phyloP scores from a whole-genome alignment of 2,888 invertebrate genomes.

The Drosophila austrosaltans region DNA sequence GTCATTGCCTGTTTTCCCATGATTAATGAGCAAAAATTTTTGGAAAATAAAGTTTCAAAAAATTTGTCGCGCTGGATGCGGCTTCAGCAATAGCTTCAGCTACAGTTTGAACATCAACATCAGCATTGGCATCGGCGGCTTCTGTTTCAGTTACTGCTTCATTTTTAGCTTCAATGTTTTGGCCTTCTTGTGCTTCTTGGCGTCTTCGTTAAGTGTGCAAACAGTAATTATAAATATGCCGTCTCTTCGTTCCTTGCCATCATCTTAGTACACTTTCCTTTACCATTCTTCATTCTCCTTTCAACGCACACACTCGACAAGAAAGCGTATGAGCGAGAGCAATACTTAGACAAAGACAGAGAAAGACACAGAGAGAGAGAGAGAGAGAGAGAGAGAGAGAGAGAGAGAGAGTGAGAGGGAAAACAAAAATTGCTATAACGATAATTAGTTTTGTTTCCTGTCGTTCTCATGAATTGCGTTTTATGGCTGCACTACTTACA shows the following conservation, averaged over 20 bases:
- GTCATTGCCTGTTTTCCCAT: constrained; percentile 42
- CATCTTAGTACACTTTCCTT: constrained; percentile 17
- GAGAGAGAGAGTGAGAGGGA: too few species aligned
- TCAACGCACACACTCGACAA: constrained; percentile 8
- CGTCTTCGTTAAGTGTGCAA: constrained; percentile 70
- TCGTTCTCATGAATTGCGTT: constrained; percentile 53
- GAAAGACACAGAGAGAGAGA: constrained; percentile 10
- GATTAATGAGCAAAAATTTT: constrained; percentile 68
- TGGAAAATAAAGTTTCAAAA: constrained; percentile 66
- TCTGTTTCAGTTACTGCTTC: constrained; percentile 10
- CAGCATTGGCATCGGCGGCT: constrained; percentile 20
- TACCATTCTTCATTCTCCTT: background rate
- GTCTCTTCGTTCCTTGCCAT: constrained; percentile 17
- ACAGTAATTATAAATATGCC: constrained; percentile 73
- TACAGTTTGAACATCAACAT: constrained; percentile 19
- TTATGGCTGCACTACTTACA: constrained; percentile 32
- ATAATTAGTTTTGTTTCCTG: constrained; percentile 73
- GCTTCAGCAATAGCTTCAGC: constrained; percentile 15
- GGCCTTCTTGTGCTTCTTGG: constrained; percentile 29
- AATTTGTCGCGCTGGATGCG: constrained; percentile 17
- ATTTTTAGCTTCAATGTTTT: constrained; percentile 7
- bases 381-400: constrained; percentile 4
- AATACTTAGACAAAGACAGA: constrained; percentile 5
- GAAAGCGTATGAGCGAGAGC: background rate
- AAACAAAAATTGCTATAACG: constrained; percentile 66